phyloP scores from a whole-genome alignment of 1,140 invertebrate species.

The Diabrotica virgifera region DNA sequence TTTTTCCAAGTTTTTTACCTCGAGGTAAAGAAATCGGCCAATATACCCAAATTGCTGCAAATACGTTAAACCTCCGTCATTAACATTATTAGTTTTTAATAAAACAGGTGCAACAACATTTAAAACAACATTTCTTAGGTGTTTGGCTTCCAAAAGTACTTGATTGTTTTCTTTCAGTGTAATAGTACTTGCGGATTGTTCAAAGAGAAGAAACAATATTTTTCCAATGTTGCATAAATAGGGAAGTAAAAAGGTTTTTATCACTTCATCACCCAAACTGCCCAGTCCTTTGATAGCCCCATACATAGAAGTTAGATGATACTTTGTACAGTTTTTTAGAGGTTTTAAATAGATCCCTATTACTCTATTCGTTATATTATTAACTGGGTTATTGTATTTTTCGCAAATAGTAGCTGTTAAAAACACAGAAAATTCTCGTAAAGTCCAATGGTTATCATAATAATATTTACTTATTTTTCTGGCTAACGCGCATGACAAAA shows the following conservation, averaged over 20 bases:
- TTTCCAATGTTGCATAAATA: slow-evolving; percentile 24
- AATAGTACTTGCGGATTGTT: slow-evolving; percentile 19
- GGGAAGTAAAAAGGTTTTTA: slow-evolving; percentile 28
- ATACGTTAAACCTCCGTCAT: slow-evolving; percentile 28
- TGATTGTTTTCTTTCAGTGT: slow-evolving; percentile 26
- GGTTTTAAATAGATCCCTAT: slow-evolving; percentile 30
- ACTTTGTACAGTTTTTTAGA: slow-evolving; percentile 25
- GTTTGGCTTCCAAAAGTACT: slow-evolving; percentile 29
- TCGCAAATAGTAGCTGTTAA: slow-evolving; percentile 30
- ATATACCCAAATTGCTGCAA: slow-evolving; percentile 34
- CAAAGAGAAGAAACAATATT: slow-evolving; percentile 27
- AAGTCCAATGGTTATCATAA: slow-evolving; percentile 38
- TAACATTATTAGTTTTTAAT: slow-evolving; percentile 25
- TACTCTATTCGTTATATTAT: slow-evolving; percentile 31
- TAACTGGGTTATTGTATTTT: slow-evolving; percentile 28
- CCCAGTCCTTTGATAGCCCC: slow-evolving; percentile 34
- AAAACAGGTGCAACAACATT: slow-evolving; percentile 29
- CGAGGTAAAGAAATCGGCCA: slow-evolving; percentile 31
- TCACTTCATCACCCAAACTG: slow-evolving; percentile 32
- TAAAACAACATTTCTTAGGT: slow-evolving; percentile 29
- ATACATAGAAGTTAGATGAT: slow-evolving; percentile 32
- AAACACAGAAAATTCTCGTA: slow-evolving; percentile 34
- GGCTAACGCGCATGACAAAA: slow-evolving; percentile 32
- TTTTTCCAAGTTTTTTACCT: slow-evolving; percentile 33
- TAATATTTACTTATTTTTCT: slow-evolving; percentile 36